Conservation (phyloP, 1,140 invertebrate genomes). For the Polypedilum vanderplanki region DNA sequence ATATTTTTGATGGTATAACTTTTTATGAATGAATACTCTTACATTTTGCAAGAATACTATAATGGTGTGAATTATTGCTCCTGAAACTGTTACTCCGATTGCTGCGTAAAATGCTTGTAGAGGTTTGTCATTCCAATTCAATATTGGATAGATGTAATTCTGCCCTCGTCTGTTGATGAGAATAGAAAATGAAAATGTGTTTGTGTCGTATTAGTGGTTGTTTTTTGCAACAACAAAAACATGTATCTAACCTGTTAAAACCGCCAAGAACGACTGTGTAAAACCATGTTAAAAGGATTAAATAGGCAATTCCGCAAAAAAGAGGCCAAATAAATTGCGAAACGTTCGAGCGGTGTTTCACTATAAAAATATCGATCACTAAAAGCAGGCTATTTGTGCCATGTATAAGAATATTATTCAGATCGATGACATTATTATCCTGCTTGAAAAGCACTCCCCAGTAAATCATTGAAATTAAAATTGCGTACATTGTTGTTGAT, state of each 20-base stretch:
- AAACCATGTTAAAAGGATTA: background rate
- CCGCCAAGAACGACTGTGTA: background rate
- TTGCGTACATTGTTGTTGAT: background rate
- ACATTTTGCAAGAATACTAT: background rate
- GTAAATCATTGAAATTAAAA: background rate
- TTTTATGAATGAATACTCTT: background rate
- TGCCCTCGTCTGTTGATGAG: background rate
- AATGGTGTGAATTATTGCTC: background rate
- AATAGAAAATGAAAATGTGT: background rate
- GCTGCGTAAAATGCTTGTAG: background rate
- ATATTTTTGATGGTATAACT: background rate
- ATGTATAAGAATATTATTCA: background rate
- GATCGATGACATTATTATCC: background rate
- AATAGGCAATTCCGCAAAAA: background rate
- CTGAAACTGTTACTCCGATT: background rate
- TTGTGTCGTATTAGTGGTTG: background rate
- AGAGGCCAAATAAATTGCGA: background rate
- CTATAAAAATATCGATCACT: background rate
- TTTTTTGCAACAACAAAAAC: background rate
- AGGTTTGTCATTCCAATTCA: background rate
- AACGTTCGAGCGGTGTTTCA: background rate
- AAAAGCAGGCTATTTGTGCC: background rate
- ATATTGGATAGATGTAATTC: background rate
- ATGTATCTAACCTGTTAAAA: background rate
- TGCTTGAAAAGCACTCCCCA: background rate